Conservation (phyloP, 2,888 invertebrate genomes). For the Exephanes ischioxanthus region DNA sequence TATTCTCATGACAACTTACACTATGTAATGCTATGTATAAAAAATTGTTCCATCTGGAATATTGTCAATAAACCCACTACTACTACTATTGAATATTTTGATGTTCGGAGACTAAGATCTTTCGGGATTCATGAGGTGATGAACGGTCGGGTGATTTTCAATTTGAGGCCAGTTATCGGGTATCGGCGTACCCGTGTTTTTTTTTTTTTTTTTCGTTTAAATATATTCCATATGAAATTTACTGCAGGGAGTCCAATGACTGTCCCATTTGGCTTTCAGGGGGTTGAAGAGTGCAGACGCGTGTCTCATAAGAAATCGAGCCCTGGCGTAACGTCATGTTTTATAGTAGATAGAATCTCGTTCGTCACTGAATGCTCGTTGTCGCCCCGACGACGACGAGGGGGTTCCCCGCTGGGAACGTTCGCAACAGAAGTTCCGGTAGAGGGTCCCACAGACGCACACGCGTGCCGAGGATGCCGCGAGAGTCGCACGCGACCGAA, state of each 20-base stretch:
- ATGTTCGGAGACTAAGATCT: neutral
- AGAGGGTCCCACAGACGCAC: slow-evolving; percentile 59
- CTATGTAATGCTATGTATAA: no score
- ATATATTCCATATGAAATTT: slow-evolving; percentile 4
- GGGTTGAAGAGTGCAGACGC: slow-evolving; percentile 57
- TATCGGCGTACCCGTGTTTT: neutral
- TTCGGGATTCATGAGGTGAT: neutral
- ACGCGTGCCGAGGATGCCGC: slow-evolving; percentile 28
- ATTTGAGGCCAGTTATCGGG: neutral
- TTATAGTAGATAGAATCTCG: slow-evolving; percentile 60
- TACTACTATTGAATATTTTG: neutral
- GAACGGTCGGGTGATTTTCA: neutral
- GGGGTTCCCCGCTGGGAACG: slow-evolving; percentile 75
- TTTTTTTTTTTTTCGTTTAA: neutral
- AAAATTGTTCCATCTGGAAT: no score
- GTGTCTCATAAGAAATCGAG: slow-evolving; percentile 74
- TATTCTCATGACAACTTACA: no score
- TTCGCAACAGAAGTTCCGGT: slow-evolving; percentile 80
- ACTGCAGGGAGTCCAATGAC: slow-evolving; percentile 29
- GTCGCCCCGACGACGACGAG: slow-evolving; percentile 65
- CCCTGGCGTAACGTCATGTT: slow-evolving; percentile 67
- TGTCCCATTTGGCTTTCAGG: neutral
- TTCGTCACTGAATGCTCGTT: slow-evolving; percentile 52
- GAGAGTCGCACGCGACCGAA: slow-evolving; percentile 78
- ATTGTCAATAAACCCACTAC: no score